Percentiles rank a stretch among this genome's conserved stretches.
phyloP scores from a whole-genome alignment of 2,888 invertebrate genomes.

The Acrobasis consociella region DNA sequence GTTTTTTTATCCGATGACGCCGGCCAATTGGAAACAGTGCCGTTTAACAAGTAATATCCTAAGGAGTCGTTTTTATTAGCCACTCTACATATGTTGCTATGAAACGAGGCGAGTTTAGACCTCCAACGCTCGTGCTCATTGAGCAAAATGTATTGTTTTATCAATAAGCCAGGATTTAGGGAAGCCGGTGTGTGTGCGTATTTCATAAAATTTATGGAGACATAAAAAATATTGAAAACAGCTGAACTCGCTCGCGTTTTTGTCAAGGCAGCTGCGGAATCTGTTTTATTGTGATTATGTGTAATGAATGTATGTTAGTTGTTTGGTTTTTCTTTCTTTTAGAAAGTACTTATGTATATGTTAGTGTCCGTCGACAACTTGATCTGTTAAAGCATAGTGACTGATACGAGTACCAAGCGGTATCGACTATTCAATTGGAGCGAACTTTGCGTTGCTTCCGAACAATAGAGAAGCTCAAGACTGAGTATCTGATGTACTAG shows the following conservation, averaged over 20 bases:
- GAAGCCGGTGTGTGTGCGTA: not conserved
- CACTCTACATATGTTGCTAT: not conserved
- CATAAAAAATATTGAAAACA: not conserved
- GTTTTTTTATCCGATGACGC: constrained; percentile 15
- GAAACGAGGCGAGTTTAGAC: not conserved
- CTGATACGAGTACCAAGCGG: no score
- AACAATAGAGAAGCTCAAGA: no score
- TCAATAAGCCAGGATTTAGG: constrained; percentile 4
- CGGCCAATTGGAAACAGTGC: constrained; percentile 2
- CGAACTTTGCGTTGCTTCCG: no score
- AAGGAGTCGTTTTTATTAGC: not conserved
- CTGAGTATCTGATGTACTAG: no score
- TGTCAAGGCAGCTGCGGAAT: no score
- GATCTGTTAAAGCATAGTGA: no score
- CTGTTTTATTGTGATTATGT: no score
- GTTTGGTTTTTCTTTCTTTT: no score
- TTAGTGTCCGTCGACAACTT: no score
- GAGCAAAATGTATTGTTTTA: not conserved
- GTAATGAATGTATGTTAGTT: no score
- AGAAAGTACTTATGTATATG: no score
- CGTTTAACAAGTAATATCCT: constrained; percentile 8
- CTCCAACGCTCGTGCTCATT: not conserved
- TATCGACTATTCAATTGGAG: no score
- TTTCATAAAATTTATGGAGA: not conserved
- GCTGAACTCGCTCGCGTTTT: not conserved